These are phyloP conservation scores for Drosophila asahinai DNA, from an alignment of 1,140 invertebrate species.

Conservation along the genomic window DNA sequence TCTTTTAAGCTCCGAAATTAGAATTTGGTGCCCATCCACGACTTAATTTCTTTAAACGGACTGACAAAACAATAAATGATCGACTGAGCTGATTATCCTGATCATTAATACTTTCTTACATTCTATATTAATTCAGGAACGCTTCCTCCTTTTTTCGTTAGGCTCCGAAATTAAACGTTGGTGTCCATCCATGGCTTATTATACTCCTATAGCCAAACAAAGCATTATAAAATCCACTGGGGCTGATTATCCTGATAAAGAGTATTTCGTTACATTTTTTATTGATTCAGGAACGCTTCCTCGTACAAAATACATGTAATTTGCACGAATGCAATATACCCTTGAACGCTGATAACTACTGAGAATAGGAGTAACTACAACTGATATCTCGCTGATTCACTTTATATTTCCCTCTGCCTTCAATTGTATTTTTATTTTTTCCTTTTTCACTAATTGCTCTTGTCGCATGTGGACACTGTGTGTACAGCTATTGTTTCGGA, in stretches of 20 bases:
- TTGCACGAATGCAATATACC: slow-evolving; percentile 6
- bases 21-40: too few species aligned
- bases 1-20: too few species aligned
- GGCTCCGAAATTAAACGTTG: too few species aligned
- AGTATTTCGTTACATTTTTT: background rate
- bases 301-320: background rate
- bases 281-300: background rate
- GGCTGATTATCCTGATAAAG: background rate
- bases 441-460: slow-evolving; percentile 37
- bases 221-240: too few species aligned
- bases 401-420: slow-evolving; percentile 36
- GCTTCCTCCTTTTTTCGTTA: background rate
- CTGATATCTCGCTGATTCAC: slow-evolving; percentile 71
- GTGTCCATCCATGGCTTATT: too few species aligned
- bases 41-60: too few species aligned
- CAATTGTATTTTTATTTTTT: slow-evolving; percentile 2
- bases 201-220: too few species aligned
- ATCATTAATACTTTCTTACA: too few species aligned
- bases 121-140: background rate
- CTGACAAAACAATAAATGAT: too few species aligned
- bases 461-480: slow-evolving; percentile 39
- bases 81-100: too few species aligned
- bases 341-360: slow-evolving; percentile 2
- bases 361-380: slow-evolving; percentile 12
- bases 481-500: slow-evolving; percentile 44